Evolutionary conservation across 2,888 invertebrate genomes (phyloP), one percentile per base, ranked within the genome.

Genomic region (Gnatocerus cornutus): DNA sequence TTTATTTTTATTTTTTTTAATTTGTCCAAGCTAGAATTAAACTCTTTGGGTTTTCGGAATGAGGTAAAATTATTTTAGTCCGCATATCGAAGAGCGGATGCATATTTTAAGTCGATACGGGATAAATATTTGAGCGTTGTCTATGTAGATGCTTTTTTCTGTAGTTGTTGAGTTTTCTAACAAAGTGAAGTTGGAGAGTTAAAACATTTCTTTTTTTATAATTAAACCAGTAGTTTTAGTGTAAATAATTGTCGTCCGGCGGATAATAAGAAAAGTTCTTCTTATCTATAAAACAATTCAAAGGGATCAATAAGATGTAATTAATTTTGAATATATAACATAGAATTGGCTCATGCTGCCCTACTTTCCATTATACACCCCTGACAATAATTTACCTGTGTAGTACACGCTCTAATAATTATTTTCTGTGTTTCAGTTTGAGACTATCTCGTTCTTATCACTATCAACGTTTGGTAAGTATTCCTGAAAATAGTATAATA

Each of bases 341-440:
- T 58, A 30, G 58, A 58, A 58, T 45, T 13, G 41, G n/a, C 45
- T 45, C 30, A 13, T 29, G 45, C 9, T 59, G 59, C 9, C 59
- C 59, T 59, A 59, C 46, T 45, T 59, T 59, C 21, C 37, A 14
- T 61, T 33, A 33, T 37, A 33, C 61, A 46, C 48, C 48, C 45
- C 48, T 37, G 61, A 48, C 61, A 50, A 48, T 50, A 61, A 61
- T 61, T 61, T 37, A 48, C 21, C 33, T 50, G 45, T 50, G 45
- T 27, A 50, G 27, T 61, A 14, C 61, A 61, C 61, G 61, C 59
- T 59, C 46, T 46, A 61, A 61, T 50, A 61, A 58, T 67, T 48
- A 43, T 59, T 68, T 68, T 59, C 39, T 68, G 10, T 62, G 62
- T 68, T 68, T 61, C 68, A 68, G 68, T 27, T 55, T 33, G 7